phyloP scores from a whole-genome alignment of 2,888 invertebrate species.

The Polymixis lichenea region DNA sequence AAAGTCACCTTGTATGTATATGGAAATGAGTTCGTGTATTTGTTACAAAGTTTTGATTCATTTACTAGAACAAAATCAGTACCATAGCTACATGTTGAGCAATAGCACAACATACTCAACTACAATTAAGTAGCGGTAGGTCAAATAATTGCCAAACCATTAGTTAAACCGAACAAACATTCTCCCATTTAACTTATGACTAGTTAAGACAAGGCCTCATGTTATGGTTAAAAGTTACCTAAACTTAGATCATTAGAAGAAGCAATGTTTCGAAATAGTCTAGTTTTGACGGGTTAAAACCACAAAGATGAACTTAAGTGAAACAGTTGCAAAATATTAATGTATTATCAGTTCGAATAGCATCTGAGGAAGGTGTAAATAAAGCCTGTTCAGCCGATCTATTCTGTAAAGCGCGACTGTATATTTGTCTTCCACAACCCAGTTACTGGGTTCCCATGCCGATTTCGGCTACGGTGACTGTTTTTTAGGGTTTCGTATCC shows the following conservation, averaged over 20 bases:
- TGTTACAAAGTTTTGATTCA: not conserved
- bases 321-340: not conserved
- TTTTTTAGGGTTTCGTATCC: too few relatives aligned
- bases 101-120: not conserved
- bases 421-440: too few relatives aligned
- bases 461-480: too few relatives aligned
- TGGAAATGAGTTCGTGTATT: not conserved
- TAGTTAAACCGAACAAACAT: conserved; percentile 25
- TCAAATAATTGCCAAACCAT: conserved; percentile 37
- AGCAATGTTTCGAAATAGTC: conserved; percentile 3
- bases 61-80: not conserved
- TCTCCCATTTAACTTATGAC: conserved; percentile 28
- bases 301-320: not conserved
- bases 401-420: too few relatives aligned
- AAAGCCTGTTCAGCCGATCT: not conserved
- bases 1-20: not conserved
- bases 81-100: not conserved
- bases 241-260: conserved; percentile 18
- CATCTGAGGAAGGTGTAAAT: not conserved
- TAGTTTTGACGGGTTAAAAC: conserved; percentile 10
- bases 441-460: too few relatives aligned
- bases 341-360: not conserved
- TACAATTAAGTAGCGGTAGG: conserved; percentile 1
- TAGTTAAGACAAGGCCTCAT: conserved; percentile 21
- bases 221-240: conserved; percentile 20